Conservation (phyloP, 1,140 invertebrate species). For the Chionoecetes opilio region DNA sequence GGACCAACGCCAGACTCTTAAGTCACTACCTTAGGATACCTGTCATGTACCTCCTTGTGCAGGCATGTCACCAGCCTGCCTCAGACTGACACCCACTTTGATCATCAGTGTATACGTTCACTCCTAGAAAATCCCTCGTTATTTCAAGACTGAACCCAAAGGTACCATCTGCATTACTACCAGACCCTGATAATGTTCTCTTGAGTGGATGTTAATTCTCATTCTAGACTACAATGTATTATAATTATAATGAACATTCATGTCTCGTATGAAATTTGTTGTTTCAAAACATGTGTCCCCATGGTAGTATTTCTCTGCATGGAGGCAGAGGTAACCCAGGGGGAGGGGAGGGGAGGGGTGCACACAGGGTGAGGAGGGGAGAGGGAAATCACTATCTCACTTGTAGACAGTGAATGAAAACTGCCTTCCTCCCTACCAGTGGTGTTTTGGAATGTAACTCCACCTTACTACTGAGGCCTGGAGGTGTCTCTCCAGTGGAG, state of each 20-base stretch:
- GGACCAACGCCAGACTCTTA: constrained; percentile 77
- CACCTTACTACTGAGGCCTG: not conserved
- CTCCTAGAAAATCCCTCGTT: constrained; percentile 48
- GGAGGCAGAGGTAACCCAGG: constrained; percentile 4
- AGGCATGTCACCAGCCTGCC: constrained; percentile 63
- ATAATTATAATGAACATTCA: constrained; percentile 66
- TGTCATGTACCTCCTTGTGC: constrained; percentile 68
- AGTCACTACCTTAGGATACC: constrained; percentile 68
- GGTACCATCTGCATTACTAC: constrained; percentile 41
- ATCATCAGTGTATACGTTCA: not conserved
- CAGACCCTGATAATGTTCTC: constrained; percentile 68
- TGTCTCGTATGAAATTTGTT: constrained; percentile 70
- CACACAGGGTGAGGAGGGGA: not conserved
- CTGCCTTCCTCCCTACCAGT: not conserved
- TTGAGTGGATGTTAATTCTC: constrained; percentile 70
- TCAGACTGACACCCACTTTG: not conserved
- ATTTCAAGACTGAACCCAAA: constrained; percentile 49
- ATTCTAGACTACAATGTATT: constrained; percentile 58
- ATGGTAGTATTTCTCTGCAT: not conserved
- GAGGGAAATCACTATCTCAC: too few relatives aligned
- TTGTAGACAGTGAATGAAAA: not conserved
- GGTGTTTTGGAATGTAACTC: too few relatives aligned
- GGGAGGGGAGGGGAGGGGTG: not conserved
- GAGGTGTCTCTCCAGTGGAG: too few relatives aligned
- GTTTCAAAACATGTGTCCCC: constrained; percentile 63